Evolutionary conservation across 53 echinoderm and acorn worm species (phyloP).

Genomic region (Arbacia lixula): DNA sequence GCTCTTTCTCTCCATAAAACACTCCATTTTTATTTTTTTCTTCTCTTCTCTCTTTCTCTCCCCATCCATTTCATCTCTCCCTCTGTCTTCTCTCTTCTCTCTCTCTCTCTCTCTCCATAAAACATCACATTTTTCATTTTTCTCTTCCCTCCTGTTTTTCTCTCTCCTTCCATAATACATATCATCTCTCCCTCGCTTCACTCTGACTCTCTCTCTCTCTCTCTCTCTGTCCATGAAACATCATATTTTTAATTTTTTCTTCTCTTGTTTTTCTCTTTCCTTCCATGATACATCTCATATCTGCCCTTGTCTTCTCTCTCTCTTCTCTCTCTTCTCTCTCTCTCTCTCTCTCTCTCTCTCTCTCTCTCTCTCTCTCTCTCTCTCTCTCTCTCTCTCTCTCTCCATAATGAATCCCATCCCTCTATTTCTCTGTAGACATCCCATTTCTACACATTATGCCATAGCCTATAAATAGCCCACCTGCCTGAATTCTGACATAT

Average conservation of each 20-base stretch:
- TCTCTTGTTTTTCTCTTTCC: neutral
- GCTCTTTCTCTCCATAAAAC: neutral
- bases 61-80: neutral
- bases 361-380: neutral
- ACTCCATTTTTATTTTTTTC: neutral
- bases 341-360: neutral
- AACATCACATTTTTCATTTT: neutral
- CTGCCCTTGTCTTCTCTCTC: neutral
- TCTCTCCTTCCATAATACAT: neutral
- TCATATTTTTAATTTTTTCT: too few relatives aligned
- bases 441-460: too few relatives aligned
- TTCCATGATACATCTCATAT: neutral
- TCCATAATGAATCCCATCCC: neutral
- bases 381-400: neutral
- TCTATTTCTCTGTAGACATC: neutral
- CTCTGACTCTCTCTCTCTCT: neutral
- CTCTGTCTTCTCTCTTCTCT: neutral
- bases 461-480: too few relatives aligned
- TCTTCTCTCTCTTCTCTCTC: neutral
- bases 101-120: neutral
- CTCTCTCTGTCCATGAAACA: neutral
- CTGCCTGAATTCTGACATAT: too few relatives aligned
- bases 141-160: neutral
- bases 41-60: neutral
- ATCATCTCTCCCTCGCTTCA: neutral